phyloP scores from a whole-genome alignment of 2,113 vertebrate genomes.

The Leiothrix lutea region DNA sequence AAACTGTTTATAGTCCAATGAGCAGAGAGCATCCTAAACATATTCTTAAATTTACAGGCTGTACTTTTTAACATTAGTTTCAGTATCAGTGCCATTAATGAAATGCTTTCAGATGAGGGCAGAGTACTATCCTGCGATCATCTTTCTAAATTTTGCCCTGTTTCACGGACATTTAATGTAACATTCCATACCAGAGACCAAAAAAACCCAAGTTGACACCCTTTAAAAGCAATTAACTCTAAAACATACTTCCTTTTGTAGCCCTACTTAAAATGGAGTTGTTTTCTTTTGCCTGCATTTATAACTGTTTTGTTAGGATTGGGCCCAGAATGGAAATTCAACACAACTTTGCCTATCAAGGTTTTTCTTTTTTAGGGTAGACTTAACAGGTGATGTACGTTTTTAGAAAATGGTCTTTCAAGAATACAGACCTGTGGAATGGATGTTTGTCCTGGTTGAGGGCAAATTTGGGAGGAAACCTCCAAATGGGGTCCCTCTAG shows the following conservation, averaged over 20 bases:
- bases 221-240: not conserved
- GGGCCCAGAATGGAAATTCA: not conserved
- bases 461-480: not conserved
- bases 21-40: not conserved
- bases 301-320: not conserved
- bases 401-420: not conserved
- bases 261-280: not conserved
- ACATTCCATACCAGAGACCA: not conserved
- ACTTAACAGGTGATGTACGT: not conserved
- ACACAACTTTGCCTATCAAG: not conserved
- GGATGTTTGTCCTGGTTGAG: not conserved
- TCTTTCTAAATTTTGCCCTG: not conserved
- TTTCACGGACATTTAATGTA: not conserved
- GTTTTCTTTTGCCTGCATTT: not conserved
- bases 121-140: not conserved
- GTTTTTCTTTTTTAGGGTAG: not conserved
- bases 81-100: not conserved
- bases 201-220: not conserved
- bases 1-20: not conserved
- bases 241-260: not conserved
- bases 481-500: not conserved
- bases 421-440: not conserved
- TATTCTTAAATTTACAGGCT: not conserved
- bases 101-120: not conserved
- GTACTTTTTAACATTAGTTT: not conserved